These are phyloP conservation scores for Arremon aurantiirostris DNA, from an alignment of 2,797 vertebrate species.

Conservation along the genomic window DNA sequence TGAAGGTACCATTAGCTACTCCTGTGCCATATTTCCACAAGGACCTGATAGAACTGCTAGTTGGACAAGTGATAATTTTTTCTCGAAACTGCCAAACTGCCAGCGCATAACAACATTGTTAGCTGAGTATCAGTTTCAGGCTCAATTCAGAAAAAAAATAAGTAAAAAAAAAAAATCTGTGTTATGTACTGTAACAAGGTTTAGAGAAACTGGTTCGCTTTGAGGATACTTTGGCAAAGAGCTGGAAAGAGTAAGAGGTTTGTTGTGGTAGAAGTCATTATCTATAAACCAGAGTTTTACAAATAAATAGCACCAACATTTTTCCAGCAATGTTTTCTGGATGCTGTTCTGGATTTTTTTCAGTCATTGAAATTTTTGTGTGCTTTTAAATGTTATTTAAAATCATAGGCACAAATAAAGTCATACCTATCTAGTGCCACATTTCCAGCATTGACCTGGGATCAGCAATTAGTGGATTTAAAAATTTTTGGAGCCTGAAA, in stretches of 20 bases:
- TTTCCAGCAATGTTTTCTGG: neutral
- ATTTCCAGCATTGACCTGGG: neutral
- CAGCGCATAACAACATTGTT: neutral
- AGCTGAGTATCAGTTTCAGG: neutral
- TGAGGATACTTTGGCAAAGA: neutral
- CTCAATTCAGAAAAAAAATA: neutral
- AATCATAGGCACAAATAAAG: neutral
- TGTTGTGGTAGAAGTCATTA: neutral
- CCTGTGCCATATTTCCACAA: neutral
- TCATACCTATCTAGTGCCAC: neutral
- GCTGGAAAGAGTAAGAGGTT: neutral
- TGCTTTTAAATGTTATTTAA: neutral
- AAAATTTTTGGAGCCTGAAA: neutral
- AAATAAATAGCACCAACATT: neutral
- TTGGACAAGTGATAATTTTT: neutral
- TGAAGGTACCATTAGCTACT: conserved; percentile 75
- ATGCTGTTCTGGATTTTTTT: neutral
- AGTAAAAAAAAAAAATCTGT: neutral
- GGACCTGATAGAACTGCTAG: neutral
- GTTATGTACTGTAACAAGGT: neutral
- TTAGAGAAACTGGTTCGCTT: neutral
- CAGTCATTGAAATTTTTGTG: neutral
- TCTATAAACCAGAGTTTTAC: neutral
- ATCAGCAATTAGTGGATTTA: neutral
- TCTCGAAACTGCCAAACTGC: neutral